Conservation (phyloP, 2,888 invertebrate genomes). For the Pammene aurita region DNA sequence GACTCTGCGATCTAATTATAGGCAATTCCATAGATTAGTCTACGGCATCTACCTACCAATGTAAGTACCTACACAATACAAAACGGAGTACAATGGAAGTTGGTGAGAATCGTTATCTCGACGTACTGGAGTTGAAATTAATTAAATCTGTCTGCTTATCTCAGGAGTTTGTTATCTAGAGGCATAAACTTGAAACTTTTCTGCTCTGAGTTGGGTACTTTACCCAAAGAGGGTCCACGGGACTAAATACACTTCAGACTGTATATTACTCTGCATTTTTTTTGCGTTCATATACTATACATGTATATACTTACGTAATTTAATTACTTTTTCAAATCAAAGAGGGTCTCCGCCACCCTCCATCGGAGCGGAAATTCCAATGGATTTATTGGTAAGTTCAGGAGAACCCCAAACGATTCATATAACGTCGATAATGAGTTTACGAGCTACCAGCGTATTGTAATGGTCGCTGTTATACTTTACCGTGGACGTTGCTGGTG, state of each 20-base stretch:
- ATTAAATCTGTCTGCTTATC: constrained; percentile 65
- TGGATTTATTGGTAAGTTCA: constrained; percentile 16
- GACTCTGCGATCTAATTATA: constrained; percentile 30
- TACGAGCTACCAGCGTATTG: background rate
- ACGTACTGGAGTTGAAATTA: constrained; percentile 58
- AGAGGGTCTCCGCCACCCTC: constrained; percentile 1
- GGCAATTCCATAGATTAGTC: constrained; percentile 20
- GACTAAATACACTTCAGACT: constrained; percentile 10
- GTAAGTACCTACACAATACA: constrained; percentile 3
- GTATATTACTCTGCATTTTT: constrained; percentile 17
- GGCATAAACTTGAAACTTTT: constrained; percentile 51
- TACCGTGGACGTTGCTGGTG: no score
- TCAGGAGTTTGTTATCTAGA: constrained; percentile 53
- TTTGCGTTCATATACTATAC: constrained; percentile 17
- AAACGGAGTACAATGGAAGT: constrained; percentile 47
- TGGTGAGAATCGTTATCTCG: constrained; percentile 54
- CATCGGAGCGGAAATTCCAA: constrained; percentile 15
- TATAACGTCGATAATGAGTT: constrained; percentile 4
- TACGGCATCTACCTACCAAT: constrained; percentile 6
- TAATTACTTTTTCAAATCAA: constrained; percentile 9
- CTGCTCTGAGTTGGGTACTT: constrained; percentile 36
- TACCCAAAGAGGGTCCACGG: constrained; percentile 27
- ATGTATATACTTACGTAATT: background rate
- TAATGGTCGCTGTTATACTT: no score
- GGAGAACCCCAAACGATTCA: constrained; percentile 7